phyloP scores from a whole-genome alignment of 2,113 vertebrate genomes.

The Podarcis cretensis region DNA sequence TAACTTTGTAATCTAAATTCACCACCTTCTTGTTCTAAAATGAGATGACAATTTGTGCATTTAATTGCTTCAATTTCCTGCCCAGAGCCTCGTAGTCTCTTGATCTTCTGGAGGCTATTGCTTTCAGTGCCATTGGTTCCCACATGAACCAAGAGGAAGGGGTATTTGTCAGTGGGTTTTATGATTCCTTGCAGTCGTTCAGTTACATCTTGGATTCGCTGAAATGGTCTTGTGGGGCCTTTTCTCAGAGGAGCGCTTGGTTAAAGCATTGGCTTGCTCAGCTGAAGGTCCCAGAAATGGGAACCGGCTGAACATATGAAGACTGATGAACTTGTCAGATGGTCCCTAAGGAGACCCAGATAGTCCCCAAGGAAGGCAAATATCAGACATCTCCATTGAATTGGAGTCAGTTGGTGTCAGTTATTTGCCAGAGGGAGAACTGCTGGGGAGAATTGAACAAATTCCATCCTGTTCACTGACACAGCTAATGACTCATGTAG shows the following conservation, averaged over 20 bases:
- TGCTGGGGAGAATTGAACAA: slow-evolving; percentile 42
- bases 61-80: no score
- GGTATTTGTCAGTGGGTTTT: no score
- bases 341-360: background rate
- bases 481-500: slow-evolving; percentile 63
- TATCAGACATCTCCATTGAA: slow-evolving; percentile 39
- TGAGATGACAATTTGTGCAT: no score
- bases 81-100: no score
- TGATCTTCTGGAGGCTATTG: no score
- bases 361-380: slow-evolving; percentile 26
- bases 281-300: background rate
- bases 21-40: no score
- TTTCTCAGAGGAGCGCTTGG: background rate
- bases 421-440: slow-evolving; percentile 53
- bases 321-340: background rate
- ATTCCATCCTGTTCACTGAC: slow-evolving; percentile 59
- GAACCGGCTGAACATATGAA: background rate
- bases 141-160: no score
- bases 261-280: slow-evolving; percentile 1
- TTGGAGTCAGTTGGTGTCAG: background rate
- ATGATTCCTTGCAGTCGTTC: no score
- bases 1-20: no score
- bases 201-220: no score
- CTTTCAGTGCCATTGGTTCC: no score
- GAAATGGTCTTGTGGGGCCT: background rate